A percentile compares a stretch with the other conserved stretches of the same genome.
These are phyloP conservation scores for Drosophila siamana DNA, from an alignment of 2,888 invertebrate species.

Conservation along the genomic window DNA sequence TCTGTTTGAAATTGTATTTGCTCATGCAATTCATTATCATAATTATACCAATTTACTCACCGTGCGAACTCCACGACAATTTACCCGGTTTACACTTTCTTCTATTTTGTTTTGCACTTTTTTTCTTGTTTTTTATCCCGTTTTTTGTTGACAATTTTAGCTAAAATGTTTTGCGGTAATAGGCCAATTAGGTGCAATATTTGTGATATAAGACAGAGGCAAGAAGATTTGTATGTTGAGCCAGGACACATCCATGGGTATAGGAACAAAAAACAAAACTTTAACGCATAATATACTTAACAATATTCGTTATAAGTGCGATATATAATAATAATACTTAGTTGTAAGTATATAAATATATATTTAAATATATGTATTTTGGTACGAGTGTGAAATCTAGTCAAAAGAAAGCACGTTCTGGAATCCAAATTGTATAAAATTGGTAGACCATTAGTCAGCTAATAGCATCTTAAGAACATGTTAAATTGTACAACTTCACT, in stretches of 20 bases:
- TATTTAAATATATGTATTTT: slow-evolving; percentile 39
- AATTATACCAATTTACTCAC: slow-evolving; percentile 2
- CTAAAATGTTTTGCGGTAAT: slow-evolving; percentile 67
- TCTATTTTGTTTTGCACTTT: slow-evolving; percentile 2
- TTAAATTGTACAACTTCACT: slow-evolving; percentile 14
- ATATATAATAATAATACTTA: slow-evolving; percentile 9
- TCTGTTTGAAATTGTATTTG: slow-evolving; percentile 7
- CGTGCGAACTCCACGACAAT: neutral
- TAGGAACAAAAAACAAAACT: slow-evolving; percentile 23
- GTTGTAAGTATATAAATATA: slow-evolving; percentile 14
- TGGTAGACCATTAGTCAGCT: slow-evolving; percentile 19
- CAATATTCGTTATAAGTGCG: slow-evolving; percentile 8
- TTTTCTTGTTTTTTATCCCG: neutral
- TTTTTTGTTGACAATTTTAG: slow-evolving; percentile 54
- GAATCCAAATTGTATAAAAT: slow-evolving; percentile 43
- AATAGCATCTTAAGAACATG: slow-evolving; percentile 23
- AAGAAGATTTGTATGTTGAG: slow-evolving; percentile 34
- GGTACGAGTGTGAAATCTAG: slow-evolving; percentile 75
- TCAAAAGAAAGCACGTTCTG: slow-evolving; percentile 54
- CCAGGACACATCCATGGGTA: slow-evolving; percentile 14
- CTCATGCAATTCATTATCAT: slow-evolving; percentile 11
- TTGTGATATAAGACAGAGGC: slow-evolving; percentile 83
- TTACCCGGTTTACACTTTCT: neutral
- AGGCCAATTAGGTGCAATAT: slow-evolving; percentile 85
- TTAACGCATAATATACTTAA: slow-evolving; percentile 15